A percentile compares a stretch with the other conserved stretches of the same genome.
These are phyloP conservation scores for Enteromius radiatus DNA, from an alignment of 2,797 vertebrate genomes.

Conservation along the genomic window DNA sequence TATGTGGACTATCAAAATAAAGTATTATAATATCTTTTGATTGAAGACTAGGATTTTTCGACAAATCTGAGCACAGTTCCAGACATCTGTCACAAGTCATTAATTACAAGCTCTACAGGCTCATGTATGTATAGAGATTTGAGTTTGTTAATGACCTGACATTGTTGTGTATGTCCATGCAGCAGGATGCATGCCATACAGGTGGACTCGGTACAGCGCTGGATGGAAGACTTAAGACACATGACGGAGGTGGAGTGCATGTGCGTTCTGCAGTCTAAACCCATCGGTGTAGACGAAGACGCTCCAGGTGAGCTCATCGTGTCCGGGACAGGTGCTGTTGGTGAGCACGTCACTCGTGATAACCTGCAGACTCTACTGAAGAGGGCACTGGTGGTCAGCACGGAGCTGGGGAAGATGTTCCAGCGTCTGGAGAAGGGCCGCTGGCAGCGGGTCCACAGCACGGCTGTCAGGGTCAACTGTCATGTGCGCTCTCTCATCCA, in stretches of 20 bases:
- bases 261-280: slow-evolving; percentile 96
- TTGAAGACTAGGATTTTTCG: not conserved
- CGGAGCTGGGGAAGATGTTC: slow-evolving; percentile 91
- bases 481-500: slow-evolving; percentile 91
- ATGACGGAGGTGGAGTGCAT: slow-evolving; percentile 99
- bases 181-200: slow-evolving; percentile 86
- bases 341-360: slow-evolving; percentile 79
- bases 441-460: slow-evolving; percentile 92
- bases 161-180: not conserved
- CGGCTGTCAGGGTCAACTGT: slow-evolving; percentile 90
- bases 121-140: not conserved
- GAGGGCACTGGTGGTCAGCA: slow-evolving; percentile 92
- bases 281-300: slow-evolving; percentile 91
- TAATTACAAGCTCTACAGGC: no score
- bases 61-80: not conserved
- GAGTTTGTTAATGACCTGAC: not conserved
- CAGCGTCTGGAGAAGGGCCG: slow-evolving; percentile 91
- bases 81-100: not conserved
- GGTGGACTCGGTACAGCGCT: slow-evolving; percentile 94
- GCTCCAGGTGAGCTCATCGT: slow-evolving; percentile 86
- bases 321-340: slow-evolving; percentile 56
- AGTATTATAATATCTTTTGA: not conserved
- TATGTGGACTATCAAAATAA: no score
- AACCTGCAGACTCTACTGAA: slow-evolving; percentile 90
- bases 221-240: slow-evolving; percentile 96